A percentile compares a stretch with the other conserved stretches of the same genome.
These are phyloP conservation scores for Podarcis muralis DNA, from an alignment of 2,113 vertebrate species.

Conservation along the genomic window DNA sequence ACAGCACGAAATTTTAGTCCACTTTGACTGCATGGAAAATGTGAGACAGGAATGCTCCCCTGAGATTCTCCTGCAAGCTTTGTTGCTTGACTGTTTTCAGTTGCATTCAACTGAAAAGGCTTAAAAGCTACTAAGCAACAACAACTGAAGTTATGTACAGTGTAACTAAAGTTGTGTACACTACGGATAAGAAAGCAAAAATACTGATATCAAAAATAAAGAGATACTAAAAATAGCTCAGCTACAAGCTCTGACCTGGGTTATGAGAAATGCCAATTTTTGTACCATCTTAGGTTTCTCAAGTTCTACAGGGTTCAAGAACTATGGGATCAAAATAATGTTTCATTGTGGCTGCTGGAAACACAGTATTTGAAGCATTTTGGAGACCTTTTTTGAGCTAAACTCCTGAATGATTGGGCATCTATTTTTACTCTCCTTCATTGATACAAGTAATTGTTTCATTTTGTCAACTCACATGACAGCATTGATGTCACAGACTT, in stretches of 20 bases:
- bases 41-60: neutral
- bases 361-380: neutral
- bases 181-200: neutral
- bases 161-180: neutral
- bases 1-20: neutral
- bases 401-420: neutral
- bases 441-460: neutral
- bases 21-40: neutral
- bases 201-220: neutral
- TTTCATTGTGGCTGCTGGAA: neutral
- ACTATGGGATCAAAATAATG: neutral
- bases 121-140: neutral
- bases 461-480: slow-evolving; percentile 70
- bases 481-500: slow-evolving; percentile 75
- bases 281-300: neutral
- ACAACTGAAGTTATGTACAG: neutral
- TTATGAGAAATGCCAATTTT: neutral
- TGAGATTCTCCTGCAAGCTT: neutral
- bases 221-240: neutral
- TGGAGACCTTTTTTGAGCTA: neutral
- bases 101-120: neutral
- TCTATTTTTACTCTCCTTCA: neutral
- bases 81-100: neutral
- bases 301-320: neutral
- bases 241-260: neutral